These are phyloP conservation scores for Lates calcarifer DNA, from an alignment of 2,113 vertebrate genomes.

Conservation along the genomic window DNA sequence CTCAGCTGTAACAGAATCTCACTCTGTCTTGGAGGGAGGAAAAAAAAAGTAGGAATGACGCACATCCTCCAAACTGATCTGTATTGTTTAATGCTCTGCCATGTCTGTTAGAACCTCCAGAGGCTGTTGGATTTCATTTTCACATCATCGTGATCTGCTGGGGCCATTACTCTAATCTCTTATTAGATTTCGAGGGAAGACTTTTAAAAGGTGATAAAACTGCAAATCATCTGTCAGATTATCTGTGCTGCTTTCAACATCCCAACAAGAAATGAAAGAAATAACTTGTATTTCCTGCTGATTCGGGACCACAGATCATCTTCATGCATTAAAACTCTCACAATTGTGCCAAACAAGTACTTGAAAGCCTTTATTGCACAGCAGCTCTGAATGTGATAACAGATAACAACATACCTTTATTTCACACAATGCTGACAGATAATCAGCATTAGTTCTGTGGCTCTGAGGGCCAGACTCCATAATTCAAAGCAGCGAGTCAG, in stretches of 20 bases:
- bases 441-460: constrained; percentile 8
- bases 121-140: constrained; percentile 20
- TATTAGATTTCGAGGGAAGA: not conserved
- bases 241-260: not conserved
- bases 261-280: not conserved
- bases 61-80: not conserved
- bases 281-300: not conserved
- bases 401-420: constrained; percentile 44
- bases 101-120: constrained; percentile 8
- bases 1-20: constrained; percentile 3
- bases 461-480: constrained; percentile 3
- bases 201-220: constrained; percentile 8
- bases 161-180: not conserved
- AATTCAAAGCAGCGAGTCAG: not conserved
- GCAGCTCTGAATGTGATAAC: constrained; percentile 59
- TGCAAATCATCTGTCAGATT: not conserved
- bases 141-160: not conserved
- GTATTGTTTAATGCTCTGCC: constrained; percentile 25
- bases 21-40: not conserved
- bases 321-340: constrained; percentile 16
- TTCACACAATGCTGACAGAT: constrained; percentile 37
- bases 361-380: constrained; percentile 78
- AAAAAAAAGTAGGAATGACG: not conserved
- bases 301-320: not conserved
- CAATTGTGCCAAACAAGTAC: constrained; percentile 34